These are phyloP conservation scores for Hartigia nigra DNA, from an alignment of 2,888 invertebrate species.

Conservation along the genomic window DNA sequence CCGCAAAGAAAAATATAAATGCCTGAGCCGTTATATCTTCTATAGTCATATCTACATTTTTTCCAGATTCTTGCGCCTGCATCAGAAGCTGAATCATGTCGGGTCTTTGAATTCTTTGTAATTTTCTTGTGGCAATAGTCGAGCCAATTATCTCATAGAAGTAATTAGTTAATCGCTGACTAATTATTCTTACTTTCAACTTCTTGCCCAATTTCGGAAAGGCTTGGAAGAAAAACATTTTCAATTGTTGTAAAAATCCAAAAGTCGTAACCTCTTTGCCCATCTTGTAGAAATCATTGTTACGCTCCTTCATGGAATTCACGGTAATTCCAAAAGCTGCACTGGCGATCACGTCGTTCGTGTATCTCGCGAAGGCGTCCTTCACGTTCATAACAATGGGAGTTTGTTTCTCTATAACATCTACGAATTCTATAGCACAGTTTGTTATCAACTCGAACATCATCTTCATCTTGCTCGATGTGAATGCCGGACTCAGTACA, in stretches of 20 bases:
- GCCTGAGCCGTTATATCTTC: constrained; percentile 68
- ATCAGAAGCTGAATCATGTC: constrained; percentile 57
- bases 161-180: constrained; percentile 25
- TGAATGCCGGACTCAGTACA: constrained; percentile 70
- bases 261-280: constrained; percentile 34
- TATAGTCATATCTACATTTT: constrained; percentile 33
- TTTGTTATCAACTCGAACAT: constrained; percentile 68
- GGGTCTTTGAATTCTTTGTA: constrained; percentile 38
- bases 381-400: constrained; percentile 46
- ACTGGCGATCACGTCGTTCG: constrained; percentile 52
- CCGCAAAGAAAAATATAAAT: constrained; percentile 56
- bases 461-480: constrained; percentile 69
- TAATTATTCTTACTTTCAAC: constrained; percentile 25
- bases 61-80: constrained; percentile 37
- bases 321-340: constrained; percentile 50
- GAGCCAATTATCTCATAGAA: constrained; percentile 36
- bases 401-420: constrained; percentile 36
- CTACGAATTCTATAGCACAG: constrained; percentile 51
- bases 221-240: constrained; percentile 29
- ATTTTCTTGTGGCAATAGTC: constrained; percentile 40
- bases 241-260: constrained; percentile 12
- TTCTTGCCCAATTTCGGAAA: constrained; percentile 39
- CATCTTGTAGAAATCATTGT: constrained; percentile 51
- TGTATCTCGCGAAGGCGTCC: constrained; percentile 45
- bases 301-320: constrained; percentile 49